Evolutionary conservation across 2,113 vertebrate species (phyloP).

Genomic region (Phaethon lepturus): DNA sequence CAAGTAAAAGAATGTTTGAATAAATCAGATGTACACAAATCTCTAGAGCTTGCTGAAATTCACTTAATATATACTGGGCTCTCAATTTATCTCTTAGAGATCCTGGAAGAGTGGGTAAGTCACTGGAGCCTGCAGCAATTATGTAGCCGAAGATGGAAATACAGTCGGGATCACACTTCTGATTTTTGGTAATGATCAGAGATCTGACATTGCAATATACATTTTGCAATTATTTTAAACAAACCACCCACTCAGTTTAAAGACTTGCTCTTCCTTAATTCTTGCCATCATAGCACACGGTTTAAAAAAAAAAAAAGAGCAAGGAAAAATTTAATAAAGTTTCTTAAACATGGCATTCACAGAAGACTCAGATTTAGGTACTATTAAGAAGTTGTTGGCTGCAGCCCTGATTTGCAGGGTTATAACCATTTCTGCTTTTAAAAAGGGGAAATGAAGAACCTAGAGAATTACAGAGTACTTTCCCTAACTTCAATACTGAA

Average conservation of each 20-base stretch:
- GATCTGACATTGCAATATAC: background rate
- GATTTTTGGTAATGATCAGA: background rate
- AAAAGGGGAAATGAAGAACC: background rate
- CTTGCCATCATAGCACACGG: background rate
- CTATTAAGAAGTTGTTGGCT: background rate
- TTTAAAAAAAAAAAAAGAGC: background rate
- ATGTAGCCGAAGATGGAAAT: background rate
- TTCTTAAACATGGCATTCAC: background rate
- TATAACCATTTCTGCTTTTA: background rate
- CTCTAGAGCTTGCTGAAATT: background rate
- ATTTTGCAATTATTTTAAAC: background rate
- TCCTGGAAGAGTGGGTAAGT: background rate
- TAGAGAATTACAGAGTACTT: background rate
- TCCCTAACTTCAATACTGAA: background rate
- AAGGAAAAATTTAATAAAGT: background rate
- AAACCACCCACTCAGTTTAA: rapidly evolving
- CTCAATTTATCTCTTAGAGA: background rate
- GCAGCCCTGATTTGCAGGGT: background rate
- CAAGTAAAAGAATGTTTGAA: background rate
- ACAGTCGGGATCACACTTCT: background rate
- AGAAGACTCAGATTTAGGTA: background rate
- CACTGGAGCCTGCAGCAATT: background rate
- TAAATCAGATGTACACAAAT: rapidly evolving
- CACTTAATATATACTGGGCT: background rate
- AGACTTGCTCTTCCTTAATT: background rate